A percentile compares a stretch with the other conserved stretches of the same genome.
These are phyloP conservation scores for Okamejei kenojei DNA, from an alignment of 2,797 vertebrate genomes.

Conservation along the genomic window DNA sequence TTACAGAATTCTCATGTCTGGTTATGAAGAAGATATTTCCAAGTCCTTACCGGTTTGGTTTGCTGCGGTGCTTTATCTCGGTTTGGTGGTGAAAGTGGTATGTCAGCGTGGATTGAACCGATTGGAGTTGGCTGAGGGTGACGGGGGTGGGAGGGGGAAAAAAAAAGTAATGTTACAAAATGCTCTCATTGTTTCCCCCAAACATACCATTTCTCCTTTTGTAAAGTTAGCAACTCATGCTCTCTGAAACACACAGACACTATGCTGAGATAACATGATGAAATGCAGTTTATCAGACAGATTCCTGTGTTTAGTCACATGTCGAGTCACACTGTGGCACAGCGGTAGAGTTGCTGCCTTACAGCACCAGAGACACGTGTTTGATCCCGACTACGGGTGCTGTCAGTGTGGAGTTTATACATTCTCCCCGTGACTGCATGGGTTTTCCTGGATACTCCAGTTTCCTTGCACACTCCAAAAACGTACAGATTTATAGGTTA, in stretches of 20 bases:
- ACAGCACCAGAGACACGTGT: too few species aligned
- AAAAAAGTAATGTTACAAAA: neutral
- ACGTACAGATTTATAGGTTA: too few species aligned
- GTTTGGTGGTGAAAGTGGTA: conserved; percentile 72
- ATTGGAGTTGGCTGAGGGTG: conserved; percentile 81
- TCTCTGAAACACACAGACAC: neutral
- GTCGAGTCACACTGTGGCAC: too few species aligned
- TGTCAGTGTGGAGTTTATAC: too few species aligned
- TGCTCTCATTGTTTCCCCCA: neutral
- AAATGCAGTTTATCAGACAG: too few species aligned
- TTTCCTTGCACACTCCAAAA: too few species aligned
- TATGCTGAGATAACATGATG: neutral
- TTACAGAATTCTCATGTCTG: neutral
- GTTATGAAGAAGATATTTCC: neutral
- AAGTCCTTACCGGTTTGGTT: conserved; percentile 81
- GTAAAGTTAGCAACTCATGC: neutral
- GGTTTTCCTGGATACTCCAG: too few species aligned
- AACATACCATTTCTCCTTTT: neutral
- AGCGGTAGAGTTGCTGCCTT: too few species aligned
- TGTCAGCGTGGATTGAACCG: conserved; percentile 82
- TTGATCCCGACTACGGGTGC: too few species aligned
- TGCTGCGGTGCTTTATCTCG: conserved; percentile 87
- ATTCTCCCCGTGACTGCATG: too few species aligned
- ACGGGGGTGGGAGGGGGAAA: neutral
- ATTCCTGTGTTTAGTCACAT: too few species aligned